Percentiles rank a stretch among this genome's conserved stretches.
Evolutionary conservation across 2,888 invertebrate species (phyloP).

Genomic region (Platerodrilus igneus): DNA sequence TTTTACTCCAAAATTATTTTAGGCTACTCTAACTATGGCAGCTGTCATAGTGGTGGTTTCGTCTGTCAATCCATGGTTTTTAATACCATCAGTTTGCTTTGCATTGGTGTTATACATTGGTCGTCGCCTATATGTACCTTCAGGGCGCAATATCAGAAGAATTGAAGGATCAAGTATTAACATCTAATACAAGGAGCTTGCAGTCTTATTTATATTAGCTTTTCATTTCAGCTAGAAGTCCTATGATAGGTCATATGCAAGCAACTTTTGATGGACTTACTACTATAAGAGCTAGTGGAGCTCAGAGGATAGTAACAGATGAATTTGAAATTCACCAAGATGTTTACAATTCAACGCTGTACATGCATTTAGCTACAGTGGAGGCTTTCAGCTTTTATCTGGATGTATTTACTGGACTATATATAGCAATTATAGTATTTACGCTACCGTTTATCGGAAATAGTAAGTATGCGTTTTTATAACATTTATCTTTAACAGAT

Average conservation of each 20-base stretch:
- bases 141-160: slow-evolving; percentile 65
- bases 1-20: too few species aligned
- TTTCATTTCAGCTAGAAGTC: slow-evolving; percentile 38
- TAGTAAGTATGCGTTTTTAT: too few species aligned
- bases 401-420: slow-evolving; percentile 36
- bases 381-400: slow-evolving; percentile 40
- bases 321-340: slow-evolving; percentile 44
- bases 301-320: slow-evolving; percentile 36
- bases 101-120: slow-evolving; percentile 58
- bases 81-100: slow-evolving; percentile 59
- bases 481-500: too few species aligned
- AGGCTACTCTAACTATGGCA: too few species aligned
- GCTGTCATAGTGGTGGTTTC: slow-evolving; percentile 5
- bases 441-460: too few species aligned
- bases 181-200: too few species aligned
- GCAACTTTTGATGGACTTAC: slow-evolving; percentile 43
- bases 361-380: slow-evolving; percentile 36
- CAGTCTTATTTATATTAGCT: too few species aligned
- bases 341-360: slow-evolving; percentile 39
- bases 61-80: slow-evolving; percentile 59
- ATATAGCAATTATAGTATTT: slow-evolving; percentile 27
- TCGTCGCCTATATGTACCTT: slow-evolving; percentile 60
- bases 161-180: slow-evolving; percentile 55
- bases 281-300: slow-evolving; percentile 41
- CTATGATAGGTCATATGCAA: slow-evolving; percentile 43